phyloP scores from a whole-genome alignment of 2,113 vertebrate species.

The Pelobates fuscus region DNA sequence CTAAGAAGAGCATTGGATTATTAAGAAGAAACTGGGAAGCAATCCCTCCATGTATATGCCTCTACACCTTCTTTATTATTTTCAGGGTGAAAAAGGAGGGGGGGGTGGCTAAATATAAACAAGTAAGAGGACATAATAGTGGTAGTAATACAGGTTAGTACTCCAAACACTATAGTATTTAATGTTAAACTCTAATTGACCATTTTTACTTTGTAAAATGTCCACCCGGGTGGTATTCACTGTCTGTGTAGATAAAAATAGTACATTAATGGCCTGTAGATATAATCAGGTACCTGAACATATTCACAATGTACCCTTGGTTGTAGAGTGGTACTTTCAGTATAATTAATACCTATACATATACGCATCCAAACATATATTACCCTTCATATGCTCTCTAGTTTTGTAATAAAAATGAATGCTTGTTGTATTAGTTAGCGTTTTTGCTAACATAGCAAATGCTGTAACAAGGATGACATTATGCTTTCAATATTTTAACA shows the following conservation, averaged over 20 bases:
- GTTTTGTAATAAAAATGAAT: constrained; percentile 62
- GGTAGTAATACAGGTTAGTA: no score
- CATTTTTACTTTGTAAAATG: no score
- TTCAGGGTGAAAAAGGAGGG: no score
- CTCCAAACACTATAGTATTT: no score
- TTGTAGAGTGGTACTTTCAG: constrained; percentile 59
- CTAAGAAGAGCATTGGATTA: no score
- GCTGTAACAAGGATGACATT: constrained; percentile 49
- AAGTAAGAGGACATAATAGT: no score
- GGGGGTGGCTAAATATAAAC: no score
- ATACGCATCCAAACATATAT: constrained; percentile 59
- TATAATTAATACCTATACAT: constrained; percentile 63
- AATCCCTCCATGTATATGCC: no score
- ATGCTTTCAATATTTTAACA: background rate
- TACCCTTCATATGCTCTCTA: constrained; percentile 67
- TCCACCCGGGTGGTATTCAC: background rate
- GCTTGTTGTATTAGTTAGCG: constrained; percentile 66
- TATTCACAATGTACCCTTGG: constrained; percentile 54
- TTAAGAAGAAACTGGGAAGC: no score
- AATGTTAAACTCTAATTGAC: no score
- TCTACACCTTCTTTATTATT: no score
- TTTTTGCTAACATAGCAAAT: constrained; percentile 53
- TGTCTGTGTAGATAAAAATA: background rate
- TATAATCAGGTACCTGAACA: constrained; percentile 53
- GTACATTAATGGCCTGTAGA: constrained; percentile 21